Evolutionary conservation across 1,140 invertebrate species (phyloP).

Genomic region (Drosophila willistoni): DNA sequence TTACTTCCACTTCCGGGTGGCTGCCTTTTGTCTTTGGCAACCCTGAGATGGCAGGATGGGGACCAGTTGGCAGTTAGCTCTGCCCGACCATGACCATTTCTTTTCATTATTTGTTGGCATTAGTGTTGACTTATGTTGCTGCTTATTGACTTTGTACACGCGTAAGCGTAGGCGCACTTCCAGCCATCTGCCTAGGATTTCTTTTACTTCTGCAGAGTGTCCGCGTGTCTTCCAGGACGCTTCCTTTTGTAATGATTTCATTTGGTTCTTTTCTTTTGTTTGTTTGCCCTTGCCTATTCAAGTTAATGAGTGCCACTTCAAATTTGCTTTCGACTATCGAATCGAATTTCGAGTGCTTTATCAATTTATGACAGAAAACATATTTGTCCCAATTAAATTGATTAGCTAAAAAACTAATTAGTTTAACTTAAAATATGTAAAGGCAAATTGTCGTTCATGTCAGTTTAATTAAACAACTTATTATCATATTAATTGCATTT

Average conservation of each 20-base stretch:
- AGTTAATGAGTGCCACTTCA: conserved; percentile 6
- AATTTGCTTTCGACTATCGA: conserved; percentile 7
- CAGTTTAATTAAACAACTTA: conserved; percentile 48
- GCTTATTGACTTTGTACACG: conserved; percentile 60
- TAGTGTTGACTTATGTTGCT: conserved; percentile 65
- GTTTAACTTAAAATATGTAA: conserved; percentile 14
- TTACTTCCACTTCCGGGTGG: conserved; percentile 49
- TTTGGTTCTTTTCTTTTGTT: conserved; percentile 15
- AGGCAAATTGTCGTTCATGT: conserved; percentile 15
- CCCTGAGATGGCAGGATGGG: background rate
- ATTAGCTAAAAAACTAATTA: conserved; percentile 32
- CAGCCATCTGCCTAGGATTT: conserved; percentile 4
- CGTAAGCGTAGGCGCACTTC: conserved; percentile 16
- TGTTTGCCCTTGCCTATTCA: background rate
- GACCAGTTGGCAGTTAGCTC: conserved; percentile 39
- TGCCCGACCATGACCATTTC: conserved; percentile 37
- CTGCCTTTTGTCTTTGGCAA: conserved; percentile 32
- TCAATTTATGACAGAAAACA: background rate
- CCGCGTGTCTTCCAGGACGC: background rate
- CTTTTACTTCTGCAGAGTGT: background rate
- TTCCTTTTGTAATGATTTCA: conserved; percentile 23
- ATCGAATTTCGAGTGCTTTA: conserved; percentile 1
- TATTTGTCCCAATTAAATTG: conserved; percentile 4
- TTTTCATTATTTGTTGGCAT: conserved; percentile 68
- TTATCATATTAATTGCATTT: conserved; percentile 59